Percentiles rank a stretch among this genome's conserved stretches.
Evolutionary conservation across 2,888 invertebrate genomes (phyloP).

Genomic region (Euplexia lucipara): DNA sequence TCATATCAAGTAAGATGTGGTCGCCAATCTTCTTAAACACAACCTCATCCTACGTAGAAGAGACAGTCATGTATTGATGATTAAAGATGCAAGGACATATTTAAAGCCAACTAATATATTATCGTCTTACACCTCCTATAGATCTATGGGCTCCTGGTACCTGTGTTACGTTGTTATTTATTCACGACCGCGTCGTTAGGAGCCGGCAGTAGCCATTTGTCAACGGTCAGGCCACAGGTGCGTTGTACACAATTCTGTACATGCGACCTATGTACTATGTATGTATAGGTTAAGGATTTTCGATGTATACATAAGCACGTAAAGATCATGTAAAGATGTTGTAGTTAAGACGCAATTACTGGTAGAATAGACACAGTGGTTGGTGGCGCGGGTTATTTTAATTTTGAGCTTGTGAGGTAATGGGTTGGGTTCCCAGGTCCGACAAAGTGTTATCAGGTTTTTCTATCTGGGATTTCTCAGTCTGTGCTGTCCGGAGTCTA

Average conservation of each 20-base stretch:
- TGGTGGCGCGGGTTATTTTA: background rate
- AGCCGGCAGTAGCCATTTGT: slow-evolving; percentile 51
- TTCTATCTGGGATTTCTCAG: too few species aligned
- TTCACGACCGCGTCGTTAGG: slow-evolving; percentile 56
- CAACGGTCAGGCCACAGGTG: slow-evolving; percentile 54
- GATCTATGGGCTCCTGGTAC: slow-evolving; percentile 42
- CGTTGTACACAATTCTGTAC: slow-evolving; percentile 17
- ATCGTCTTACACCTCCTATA: slow-evolving; percentile 7
- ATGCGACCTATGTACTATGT: background rate
- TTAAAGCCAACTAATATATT: background rate
- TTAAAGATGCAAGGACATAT: background rate
- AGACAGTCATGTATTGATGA: background rate
- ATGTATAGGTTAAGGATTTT: background rate
- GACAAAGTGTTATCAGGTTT: too few species aligned
- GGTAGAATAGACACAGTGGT: background rate
- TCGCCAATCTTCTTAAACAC: too few species aligned
- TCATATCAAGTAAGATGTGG: too few species aligned
- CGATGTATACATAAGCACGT: background rate
- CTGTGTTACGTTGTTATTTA: slow-evolving; percentile 34
- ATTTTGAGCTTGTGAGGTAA: too few species aligned
- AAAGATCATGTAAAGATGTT: background rate
- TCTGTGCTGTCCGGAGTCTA: too few species aligned
- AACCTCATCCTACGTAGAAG: too few species aligned
- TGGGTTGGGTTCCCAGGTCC: too few species aligned
- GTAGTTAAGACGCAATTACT: too few species aligned